phyloP scores from a whole-genome alignment of 2,113 vertebrate genomes.

The Petrocephalus zakoni region DNA sequence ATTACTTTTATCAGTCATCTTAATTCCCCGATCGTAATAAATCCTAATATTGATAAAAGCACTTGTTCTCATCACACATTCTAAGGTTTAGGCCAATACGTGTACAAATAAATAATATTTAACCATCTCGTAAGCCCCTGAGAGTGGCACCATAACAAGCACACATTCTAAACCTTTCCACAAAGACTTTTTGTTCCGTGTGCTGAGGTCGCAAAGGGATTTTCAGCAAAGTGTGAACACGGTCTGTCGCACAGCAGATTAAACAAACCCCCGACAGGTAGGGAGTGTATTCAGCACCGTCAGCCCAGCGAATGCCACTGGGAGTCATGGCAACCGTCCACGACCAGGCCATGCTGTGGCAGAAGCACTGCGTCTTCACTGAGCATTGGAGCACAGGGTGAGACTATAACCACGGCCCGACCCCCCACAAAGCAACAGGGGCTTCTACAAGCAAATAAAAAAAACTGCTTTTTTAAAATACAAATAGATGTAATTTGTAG shows the following conservation, averaged over 20 bases:
- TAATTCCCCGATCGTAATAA: not conserved
- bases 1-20: not conserved
- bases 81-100: not conserved
- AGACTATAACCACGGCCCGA: not conserved
- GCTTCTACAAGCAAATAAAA: not conserved
- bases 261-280: slow-evolving; percentile 25
- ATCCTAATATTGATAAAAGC: not conserved
- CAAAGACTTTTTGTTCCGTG: slow-evolving; percentile 36
- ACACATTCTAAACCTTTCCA: not conserved
- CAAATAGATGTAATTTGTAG: not conserved
- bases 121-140: not conserved
- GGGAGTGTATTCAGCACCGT: slow-evolving; percentile 21
- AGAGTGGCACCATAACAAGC: not conserved
- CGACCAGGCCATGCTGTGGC: not conserved
- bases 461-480: not conserved
- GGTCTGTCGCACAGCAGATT: slow-evolving; percentile 51
- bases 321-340: slow-evolving; percentile 28
- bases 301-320: slow-evolving; percentile 18
- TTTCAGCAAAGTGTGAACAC: slow-evolving; percentile 25
- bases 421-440: not conserved
- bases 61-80: not conserved
- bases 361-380: not conserved
- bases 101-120: not conserved
- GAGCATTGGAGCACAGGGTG: not conserved
- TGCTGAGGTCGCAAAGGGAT: slow-evolving; percentile 30